These are phyloP conservation scores for Ctenodactylus gundi DNA, from an alignment of 2,113 vertebrate species.

Conservation along the genomic window DNA sequence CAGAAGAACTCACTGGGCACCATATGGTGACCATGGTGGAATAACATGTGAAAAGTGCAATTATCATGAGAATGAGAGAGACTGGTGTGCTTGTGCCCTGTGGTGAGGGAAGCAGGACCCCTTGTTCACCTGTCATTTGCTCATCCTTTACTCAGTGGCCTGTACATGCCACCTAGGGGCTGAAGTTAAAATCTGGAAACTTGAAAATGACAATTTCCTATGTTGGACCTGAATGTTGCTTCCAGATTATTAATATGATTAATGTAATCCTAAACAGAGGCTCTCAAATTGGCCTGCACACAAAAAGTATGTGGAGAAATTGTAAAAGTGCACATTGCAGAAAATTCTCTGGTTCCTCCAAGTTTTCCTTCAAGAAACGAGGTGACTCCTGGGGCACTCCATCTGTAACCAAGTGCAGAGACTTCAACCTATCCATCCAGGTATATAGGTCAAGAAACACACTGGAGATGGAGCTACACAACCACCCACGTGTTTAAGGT, in stretches of 20 bases:
- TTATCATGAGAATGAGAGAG: too few relatives aligned
- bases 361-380: background rate
- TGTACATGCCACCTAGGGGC: fast-evolving
- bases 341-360: fast-evolving
- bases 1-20: background rate
- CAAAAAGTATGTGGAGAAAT: background rate
- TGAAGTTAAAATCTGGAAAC: background rate
- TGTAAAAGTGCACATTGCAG: background rate
- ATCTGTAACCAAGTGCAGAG: fast-evolving
- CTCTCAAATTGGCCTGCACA: background rate
- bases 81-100: background rate
- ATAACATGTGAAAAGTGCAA: background rate
- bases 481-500: background rate
- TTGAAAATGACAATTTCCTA: background rate
- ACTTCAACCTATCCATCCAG: background rate
- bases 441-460: background rate
- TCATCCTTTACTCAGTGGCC: background rate
- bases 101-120: fast-evolving
- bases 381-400: background rate
- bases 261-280: background rate
- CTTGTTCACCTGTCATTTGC: background rate
- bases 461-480: background rate
- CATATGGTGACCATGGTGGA: background rate
- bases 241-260: background rate
- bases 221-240: background rate